Evolutionary conservation across 1,140 invertebrate genomes (phyloP), one percentile per base, ranked within the genome.

Genomic region (Cyclargus thomasi): DNA sequence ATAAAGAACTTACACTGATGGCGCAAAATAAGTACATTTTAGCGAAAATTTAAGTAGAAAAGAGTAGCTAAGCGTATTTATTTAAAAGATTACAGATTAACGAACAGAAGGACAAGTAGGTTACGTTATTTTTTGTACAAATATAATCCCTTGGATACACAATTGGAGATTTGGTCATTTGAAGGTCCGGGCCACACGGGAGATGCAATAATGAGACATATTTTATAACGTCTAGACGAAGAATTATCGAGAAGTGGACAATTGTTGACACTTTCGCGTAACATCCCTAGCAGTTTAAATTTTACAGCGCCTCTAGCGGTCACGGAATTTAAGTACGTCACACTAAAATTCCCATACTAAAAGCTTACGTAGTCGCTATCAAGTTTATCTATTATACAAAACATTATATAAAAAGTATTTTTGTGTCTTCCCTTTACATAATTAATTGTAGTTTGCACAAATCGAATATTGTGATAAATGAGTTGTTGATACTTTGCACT

Each of bases 21-120:
- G 77, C 78, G 81, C 81, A 81, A 83, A 81, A 75, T 78, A 77
- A 75, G 65, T 65, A 6, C 53, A 14, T 53, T 53, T n/a, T 53
- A 17, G 23, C 23, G n/a, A 53, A 6, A 53, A 17, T 53, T 53
- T 53, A n/a, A 29, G 4, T 29, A n/a, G 29, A 10, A 29, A 69
- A 80, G 76, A 73, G 79, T 73, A 70, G 65, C 63, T 75, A 77
- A 64, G 64, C 63, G 69, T 81, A 79, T 83, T 81, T 84, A 79
- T 76, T 78, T 79, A 81, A 81, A 75, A 74, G 80, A 84, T 84
- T 84, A 81, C 67, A 21, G n/a, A 21, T 59, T 18, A 36, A 22
- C 53, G 17, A 17, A 53, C 53, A 53, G 17, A n/a, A 17, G 17
- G 53, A 53, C 53, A 53, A 53, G 53, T 53, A 53, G 14, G 53